Evolutionary conservation across 1,140 invertebrate genomes (phyloP), one percentile per base, ranked within the genome.

Genomic region (Cheumatopsyche charites): DNA sequence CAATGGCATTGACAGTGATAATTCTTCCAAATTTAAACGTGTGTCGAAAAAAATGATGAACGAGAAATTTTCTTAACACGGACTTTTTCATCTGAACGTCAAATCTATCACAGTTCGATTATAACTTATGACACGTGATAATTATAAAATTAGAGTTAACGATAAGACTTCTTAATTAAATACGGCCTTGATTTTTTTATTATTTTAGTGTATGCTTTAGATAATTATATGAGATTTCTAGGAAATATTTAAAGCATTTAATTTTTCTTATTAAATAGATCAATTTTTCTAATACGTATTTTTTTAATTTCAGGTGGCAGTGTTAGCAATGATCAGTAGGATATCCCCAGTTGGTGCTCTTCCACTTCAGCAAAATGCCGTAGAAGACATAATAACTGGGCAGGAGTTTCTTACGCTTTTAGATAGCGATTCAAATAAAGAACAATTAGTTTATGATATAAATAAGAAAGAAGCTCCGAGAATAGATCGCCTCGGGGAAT

Each of bases 381-480:
- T 63, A 47, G 67, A 72, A 52, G 75, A 73, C 36, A 73, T 72
- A 55, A 67, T 68, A 68, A 55, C 75, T 29, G 72, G 70, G 66
- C 71, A 70, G 49, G 75, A 76, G 43, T 62, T 73, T 43, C 66
- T 72, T 13, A 63, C 75, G 3, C 21, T 72, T 19, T 67, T 73
- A 29, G 66, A 69, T 69, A 73, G 71, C 63, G 66, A 73, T 62
- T 62, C 71, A 62, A 75, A 29, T 45, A 62, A 72, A 26, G 67
- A 72, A 17, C 42, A 71, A 23, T 23, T 73, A 55, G 36, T 62
- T 17, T 19, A 62, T 29, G 75, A 76, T 52, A 73, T 76, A 11
- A 76, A 73, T 55, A 76, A 76, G 61, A 76, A 71, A 55, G 75
- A 76, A 70, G 75, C 75, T 5, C 75, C 75, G 7, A 71, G 75